A percentile compares a stretch with the other conserved stretches of the same genome.
These are phyloP conservation scores for Apis mellifera DNA, from an alignment of 1,140 invertebrate species.

Conservation along the genomic window Amel_HAv3.1 CM009939.2:10634001-10634500, in stretches of 20 bases:
- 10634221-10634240: neutral
- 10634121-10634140: neutral
- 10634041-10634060: neutral
- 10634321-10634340: slow-evolving; percentile 15
- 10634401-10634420: neutral
- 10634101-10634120: no score
- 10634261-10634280: neutral
- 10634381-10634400: neutral
- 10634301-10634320: slow-evolving; percentile 15
- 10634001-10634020: no score
- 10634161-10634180: neutral
- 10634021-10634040: neutral
- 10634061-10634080: neutral
- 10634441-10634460: neutral
- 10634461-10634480: no score
- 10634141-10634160: neutral
- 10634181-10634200: neutral
- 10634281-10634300: slow-evolving; percentile 11
- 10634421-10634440: neutral
- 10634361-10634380: slow-evolving; percentile 4
- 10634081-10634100: no score
- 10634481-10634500: no score
- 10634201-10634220: slow-evolving; percentile 24
- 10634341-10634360: slow-evolving; percentile 17
- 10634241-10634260: neutral